Evolutionary conservation across 2,797 vertebrate genomes (phyloP), one percentile per base, ranked within the genome.

Genomic region (Lepus oiostolus): DNA sequence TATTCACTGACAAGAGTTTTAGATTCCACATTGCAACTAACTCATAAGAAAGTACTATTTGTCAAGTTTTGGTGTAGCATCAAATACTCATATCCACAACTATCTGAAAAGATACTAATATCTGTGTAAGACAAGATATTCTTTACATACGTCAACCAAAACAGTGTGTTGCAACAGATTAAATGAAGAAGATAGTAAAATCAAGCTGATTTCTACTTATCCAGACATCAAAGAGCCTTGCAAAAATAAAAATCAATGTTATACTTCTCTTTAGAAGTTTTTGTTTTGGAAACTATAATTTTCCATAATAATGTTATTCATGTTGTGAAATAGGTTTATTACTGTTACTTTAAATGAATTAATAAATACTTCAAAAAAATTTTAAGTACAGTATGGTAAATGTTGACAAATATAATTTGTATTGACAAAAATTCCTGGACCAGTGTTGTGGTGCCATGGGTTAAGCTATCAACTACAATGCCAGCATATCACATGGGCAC

Each of bases 191-290:
- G 54, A 75, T 71, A 85, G 4, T 19, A 92, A 79, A 93, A 93
- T 19, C 35, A 9, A 85, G 19, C 26, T 65, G 50, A 89, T 26
- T 72, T 79, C 63, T 52, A 47, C 52, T 76, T 89, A 85, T 28
- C n/a, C 54, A 91, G 35, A 79, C n/a, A 47, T 58, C 17, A 72
- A 38, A 80, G 19, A 94, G 38, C 54, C 7, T 87, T 75, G 54
- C 30, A 84, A 70, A 92, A 76, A 75, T 85, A 71, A 96, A 93
- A 86, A 84, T 77, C 42, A 68, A 42, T 42, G 2, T 71, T 77
- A 65, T 12, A n/a, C 3, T 35, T 58, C 38, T 82, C 19, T 42
- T 16, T 89, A 35, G 7, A 32, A 52, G 60, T 24, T 88, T 88
- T 93, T 85, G 12, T 92, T 79, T n/a, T 65, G 50, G 50, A 67